Evolutionary conservation across 2,113 vertebrate genomes (phyloP).

Genomic region (Psophia crepitans): DNA sequence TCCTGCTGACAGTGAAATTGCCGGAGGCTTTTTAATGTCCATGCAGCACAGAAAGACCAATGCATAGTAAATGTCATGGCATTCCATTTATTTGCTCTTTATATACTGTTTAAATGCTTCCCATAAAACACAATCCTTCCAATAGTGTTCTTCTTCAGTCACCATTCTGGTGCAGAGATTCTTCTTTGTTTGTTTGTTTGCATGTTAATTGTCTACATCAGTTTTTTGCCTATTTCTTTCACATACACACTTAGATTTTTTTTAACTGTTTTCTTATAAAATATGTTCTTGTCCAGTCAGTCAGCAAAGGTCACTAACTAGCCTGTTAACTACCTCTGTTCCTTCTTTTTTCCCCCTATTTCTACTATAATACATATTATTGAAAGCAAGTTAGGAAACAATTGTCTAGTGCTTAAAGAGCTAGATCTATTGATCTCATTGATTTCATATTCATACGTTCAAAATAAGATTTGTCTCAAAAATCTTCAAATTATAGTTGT

Average conservation of each 20-base stretch:
- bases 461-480: not conserved
- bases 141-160: not conserved
- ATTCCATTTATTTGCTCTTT: constrained; percentile 28
- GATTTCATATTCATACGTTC: not conserved
- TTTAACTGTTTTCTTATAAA: not conserved
- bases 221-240: not conserved
- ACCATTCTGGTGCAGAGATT: not conserved
- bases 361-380: not conserved
- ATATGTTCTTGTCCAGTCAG: not conserved
- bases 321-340: not conserved
- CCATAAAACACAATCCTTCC: not conserved
- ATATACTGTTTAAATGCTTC: not conserved
- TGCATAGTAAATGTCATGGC: not conserved
- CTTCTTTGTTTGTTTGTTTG: not conserved
- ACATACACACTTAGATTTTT: not conserved
- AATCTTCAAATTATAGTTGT: not conserved
- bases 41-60: not conserved
- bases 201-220: not conserved
- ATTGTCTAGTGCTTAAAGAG: not conserved
- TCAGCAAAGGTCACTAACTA: not conserved
- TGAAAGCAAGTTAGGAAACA: not conserved
- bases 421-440: not conserved
- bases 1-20: constrained; percentile 18
- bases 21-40: not conserved
- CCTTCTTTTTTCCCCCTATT: not conserved